Evolutionary conservation across 1,140 invertebrate species (phyloP).

Genomic region (Acromyrmex echinatior): DNA sequence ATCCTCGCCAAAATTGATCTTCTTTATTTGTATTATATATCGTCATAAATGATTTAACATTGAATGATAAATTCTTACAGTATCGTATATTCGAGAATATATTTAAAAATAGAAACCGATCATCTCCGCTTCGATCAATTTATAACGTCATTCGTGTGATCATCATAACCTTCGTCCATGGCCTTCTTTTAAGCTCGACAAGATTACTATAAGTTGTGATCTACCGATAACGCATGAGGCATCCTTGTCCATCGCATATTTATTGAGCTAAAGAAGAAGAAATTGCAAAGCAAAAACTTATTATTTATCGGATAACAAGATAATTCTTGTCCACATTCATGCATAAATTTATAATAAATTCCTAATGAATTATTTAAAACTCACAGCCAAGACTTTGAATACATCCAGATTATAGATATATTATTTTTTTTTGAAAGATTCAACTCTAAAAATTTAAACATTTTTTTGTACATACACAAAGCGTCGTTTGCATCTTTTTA

Average conservation of each 20-base stretch:
- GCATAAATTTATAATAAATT: slow-evolving; percentile 9
- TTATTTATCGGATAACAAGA: neutral
- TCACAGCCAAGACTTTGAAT: neutral
- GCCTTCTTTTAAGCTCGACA: slow-evolving; percentile 41
- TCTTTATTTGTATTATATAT: neutral
- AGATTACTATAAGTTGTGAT: slow-evolving; percentile 19
- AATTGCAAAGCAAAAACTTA: neutral
- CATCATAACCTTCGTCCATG: slow-evolving; percentile 38
- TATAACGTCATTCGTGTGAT: slow-evolving; percentile 43
- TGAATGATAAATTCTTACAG: slow-evolving; percentile 12
- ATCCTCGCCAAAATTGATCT: neutral
- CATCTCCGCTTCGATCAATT: neutral
- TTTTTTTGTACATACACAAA: too few relatives aligned
- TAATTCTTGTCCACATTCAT: neutral
- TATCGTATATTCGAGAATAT: neutral
- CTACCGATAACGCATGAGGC: neutral
- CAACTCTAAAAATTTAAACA: neutral
- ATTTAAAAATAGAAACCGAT: neutral
- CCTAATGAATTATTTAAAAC: neutral
- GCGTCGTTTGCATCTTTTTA: too few relatives aligned
- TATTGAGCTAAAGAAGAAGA: neutral
- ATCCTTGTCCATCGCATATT: neutral
- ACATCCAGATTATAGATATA: neutral
- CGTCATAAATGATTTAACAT: slow-evolving; percentile 22
- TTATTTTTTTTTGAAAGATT: neutral